Conservation (phyloP, 1,140 invertebrate species). For the Ceratosolen solmsi region DNA sequence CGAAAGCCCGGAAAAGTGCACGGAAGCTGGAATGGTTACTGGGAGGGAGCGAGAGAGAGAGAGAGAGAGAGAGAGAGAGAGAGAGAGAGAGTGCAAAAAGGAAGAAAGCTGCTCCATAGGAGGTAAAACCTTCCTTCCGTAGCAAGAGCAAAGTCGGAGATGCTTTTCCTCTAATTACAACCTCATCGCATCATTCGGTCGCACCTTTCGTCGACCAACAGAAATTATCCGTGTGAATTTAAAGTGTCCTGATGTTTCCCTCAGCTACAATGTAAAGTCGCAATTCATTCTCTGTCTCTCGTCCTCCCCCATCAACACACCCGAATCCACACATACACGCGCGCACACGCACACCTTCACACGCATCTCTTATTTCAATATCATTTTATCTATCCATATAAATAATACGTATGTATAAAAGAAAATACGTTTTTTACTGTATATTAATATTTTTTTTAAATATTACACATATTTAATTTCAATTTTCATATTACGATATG, state of each 20-base stretch:
- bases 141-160: constrained; percentile 40
- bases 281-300: constrained; percentile 20
- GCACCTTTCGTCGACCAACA: constrained; percentile 54
- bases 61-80: constrained; percentile 20
- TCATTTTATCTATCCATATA: background rate
- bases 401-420: no score
- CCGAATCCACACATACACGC: no score
- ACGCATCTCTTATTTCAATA: background rate
- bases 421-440: no score
- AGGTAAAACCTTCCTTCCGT: constrained; percentile 57
- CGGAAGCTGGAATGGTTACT: background rate
- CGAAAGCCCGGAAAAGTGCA: background rate
- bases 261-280: background rate
- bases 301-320: constrained; percentile 7
- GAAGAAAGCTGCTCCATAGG: constrained; percentile 40
- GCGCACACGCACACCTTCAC: no score
- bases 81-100: constrained; percentile 5
- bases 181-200: constrained; percentile 50
- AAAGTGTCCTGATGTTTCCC: constrained; percentile 53
- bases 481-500: no score
- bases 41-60: background rate
- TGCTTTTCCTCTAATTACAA: constrained; percentile 59
- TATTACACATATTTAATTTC: no score
- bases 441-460: no score
- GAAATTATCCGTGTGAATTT: constrained; percentile 56